Conservation (phyloP, 2,888 invertebrate species). For the Tipula lateralis region DNA sequence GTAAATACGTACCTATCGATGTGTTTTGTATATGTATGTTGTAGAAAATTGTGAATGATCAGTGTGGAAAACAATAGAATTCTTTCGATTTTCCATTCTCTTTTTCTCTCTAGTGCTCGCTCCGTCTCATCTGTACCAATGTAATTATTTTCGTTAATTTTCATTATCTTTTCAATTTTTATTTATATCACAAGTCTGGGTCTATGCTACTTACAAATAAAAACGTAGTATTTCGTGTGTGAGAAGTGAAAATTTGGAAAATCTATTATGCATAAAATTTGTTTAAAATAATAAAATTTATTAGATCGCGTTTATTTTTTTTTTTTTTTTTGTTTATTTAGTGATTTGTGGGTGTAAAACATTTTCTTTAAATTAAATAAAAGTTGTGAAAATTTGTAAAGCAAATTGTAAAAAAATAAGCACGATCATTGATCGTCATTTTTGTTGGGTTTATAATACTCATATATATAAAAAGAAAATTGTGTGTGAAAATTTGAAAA, state of each 20-base stretch:
- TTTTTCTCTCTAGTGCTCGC: not conserved
- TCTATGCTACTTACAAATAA: not conserved
- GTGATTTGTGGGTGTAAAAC: not conserved
- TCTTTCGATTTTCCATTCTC: not conserved
- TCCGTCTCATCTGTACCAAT: not conserved
- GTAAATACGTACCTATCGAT: not conserved
- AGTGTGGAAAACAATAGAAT: not conserved
- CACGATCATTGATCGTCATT: not conserved
- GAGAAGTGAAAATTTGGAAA: conserved; percentile 14
- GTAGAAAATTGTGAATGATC: not conserved
- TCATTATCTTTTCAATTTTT: conserved; percentile 1
- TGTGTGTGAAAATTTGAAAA: not conserved
- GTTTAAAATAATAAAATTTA: not conserved
- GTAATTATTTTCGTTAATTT: not conserved
- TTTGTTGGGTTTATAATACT: not conserved
- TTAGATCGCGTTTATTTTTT: not conserved
- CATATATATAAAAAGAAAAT: not conserved
- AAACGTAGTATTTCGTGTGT: not conserved
- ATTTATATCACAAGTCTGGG: conserved; percentile 24
- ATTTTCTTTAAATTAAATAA: not conserved
- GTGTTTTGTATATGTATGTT: too few species aligned
- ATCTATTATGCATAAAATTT: conserved; percentile 1
- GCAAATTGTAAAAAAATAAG: not conserved
- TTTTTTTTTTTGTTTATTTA: not conserved
- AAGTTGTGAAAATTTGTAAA: not conserved